phyloP scores from a whole-genome alignment of 2,888 invertebrate species.

The Rhingia rostrata region DNA sequence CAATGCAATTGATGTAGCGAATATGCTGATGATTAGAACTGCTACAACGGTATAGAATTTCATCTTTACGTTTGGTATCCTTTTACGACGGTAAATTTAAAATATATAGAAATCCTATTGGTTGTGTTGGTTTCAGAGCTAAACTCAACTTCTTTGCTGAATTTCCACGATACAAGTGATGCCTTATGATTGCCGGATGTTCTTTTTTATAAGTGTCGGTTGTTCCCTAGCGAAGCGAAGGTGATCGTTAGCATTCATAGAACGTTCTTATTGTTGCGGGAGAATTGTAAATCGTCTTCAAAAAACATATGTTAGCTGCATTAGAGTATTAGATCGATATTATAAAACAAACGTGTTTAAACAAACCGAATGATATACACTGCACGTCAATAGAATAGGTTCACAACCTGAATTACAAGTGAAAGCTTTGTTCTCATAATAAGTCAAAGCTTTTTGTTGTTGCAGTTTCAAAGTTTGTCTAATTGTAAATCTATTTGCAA shows the following conservation, averaged over 20 bases:
- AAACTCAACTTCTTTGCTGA: conserved; percentile 81
- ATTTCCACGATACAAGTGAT: conserved; percentile 83
- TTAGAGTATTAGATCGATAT: too few relatives aligned
- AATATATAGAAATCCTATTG: background rate
- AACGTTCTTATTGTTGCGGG: conserved; percentile 68
- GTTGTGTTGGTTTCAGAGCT: conserved; percentile 78
- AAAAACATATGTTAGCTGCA: too few relatives aligned
- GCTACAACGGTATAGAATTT: conserved; percentile 41
- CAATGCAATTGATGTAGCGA: conserved; percentile 59
- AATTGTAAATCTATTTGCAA: too few relatives aligned
- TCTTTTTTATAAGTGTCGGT: conserved; percentile 82
- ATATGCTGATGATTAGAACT: conserved; percentile 64
- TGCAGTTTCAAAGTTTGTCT: too few relatives aligned
- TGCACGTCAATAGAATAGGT: too few relatives aligned
- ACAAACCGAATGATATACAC: too few relatives aligned
- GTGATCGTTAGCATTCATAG: conserved; percentile 75
- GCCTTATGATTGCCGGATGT: conserved; percentile 79
- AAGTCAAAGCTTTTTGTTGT: too few relatives aligned
- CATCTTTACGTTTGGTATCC: conserved; percentile 66
- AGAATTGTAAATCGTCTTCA: background rate
- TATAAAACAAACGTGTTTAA: too few relatives aligned
- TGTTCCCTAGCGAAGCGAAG: conserved; percentile 56
- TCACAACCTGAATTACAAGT: too few relatives aligned
- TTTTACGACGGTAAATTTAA: conserved; percentile 72
- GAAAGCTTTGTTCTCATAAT: too few relatives aligned